Base-by-base conservation (phyloP, 2,797 vertebrate genomes). In the Atherinosoma microstoma region DNA sequence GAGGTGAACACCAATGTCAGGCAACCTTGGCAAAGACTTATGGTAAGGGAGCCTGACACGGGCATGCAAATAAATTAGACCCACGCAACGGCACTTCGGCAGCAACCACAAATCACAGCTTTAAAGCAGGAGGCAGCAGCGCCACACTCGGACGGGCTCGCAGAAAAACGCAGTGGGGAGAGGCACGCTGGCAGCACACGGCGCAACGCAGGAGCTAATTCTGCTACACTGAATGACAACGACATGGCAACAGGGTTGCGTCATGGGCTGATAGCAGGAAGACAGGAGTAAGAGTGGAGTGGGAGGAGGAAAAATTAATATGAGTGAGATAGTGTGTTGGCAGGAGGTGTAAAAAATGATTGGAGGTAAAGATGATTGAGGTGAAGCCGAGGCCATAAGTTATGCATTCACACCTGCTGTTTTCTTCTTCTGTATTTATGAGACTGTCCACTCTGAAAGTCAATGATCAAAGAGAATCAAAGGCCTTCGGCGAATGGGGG, bases 221-320 rank as follows among this genome's bases (percentile, higher is more conserved):
- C 86, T 91, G 82, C 90, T 83, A 45, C 7, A 73, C 77, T 78
- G 86, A 90, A 86, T 87, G 85, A 89, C 84, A 90, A 91, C 75
- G 84, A 92, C 92, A 92, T 91, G 84, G 90, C 91, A 91, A 91
- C 89, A 90, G 85, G 75, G 65, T 85, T 93, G 91, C 92, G 84
- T 93, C 91, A 93, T 83, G 63, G 65, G 76, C 74, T 80, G 84
- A 76, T 79, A 42, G 83, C 80, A 79, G 84, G 84, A 76, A 78
- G 79, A 81, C 10, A n/a, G 73, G 42, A 66, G 78, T 61, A 65
- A 51, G 67, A 61, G 53, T 6, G 68, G 38, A 9, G 57, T 42
- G 64, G 60, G 66, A 64, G 72, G 62, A 62, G 49, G 65, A 73
- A 59, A 80, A 49, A 56, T 22, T 58, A 47, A 49, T 24, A 35